A percentile compares a stretch with the other conserved stretches of the same genome.
phyloP scores from a whole-genome alignment of 2,888 invertebrate species.

The Amiota mariae region DNA sequence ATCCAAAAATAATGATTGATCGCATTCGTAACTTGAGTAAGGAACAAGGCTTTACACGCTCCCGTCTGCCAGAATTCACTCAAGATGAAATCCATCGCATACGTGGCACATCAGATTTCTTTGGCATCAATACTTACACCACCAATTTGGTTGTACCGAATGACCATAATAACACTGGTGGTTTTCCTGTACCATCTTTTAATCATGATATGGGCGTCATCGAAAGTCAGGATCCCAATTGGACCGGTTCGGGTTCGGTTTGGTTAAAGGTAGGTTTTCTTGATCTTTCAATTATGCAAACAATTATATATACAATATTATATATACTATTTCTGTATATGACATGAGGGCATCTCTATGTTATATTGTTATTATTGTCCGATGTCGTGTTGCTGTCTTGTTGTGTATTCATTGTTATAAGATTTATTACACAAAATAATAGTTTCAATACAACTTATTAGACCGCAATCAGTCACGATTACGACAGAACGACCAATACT shows the following conservation, averaged over 20 bases:
- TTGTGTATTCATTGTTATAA: not conserved
- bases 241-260: slow-evolving; percentile 77
- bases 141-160: slow-evolving; percentile 74
- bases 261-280: slow-evolving; percentile 77
- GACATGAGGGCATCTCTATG: not conserved
- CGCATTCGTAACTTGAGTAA: slow-evolving; percentile 77
- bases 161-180: slow-evolving; percentile 71
- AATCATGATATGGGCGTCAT: slow-evolving; percentile 78
- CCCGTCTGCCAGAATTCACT: slow-evolving; percentile 79
- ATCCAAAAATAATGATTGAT: slow-evolving; percentile 79
- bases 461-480: slow-evolving; percentile 12
- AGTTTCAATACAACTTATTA: slow-evolving; percentile 12
- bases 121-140: slow-evolving; percentile 85
- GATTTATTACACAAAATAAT: slow-evolving; percentile 15
- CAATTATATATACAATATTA: no score
- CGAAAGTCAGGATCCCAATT: slow-evolving; percentile 76
- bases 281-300: no score
- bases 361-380: slow-evolving; percentile 13
- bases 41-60: slow-evolving; percentile 76
- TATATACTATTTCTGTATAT: no score
- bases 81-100: slow-evolving; percentile 77
- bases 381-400: not conserved
- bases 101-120: slow-evolving; percentile 80
- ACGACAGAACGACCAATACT: not conserved
- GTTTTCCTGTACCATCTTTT: slow-evolving; percentile 75